Evolutionary conservation across 2,888 invertebrate genomes (phyloP).

Genomic region (Pycnomerus fuliginosus): DNA sequence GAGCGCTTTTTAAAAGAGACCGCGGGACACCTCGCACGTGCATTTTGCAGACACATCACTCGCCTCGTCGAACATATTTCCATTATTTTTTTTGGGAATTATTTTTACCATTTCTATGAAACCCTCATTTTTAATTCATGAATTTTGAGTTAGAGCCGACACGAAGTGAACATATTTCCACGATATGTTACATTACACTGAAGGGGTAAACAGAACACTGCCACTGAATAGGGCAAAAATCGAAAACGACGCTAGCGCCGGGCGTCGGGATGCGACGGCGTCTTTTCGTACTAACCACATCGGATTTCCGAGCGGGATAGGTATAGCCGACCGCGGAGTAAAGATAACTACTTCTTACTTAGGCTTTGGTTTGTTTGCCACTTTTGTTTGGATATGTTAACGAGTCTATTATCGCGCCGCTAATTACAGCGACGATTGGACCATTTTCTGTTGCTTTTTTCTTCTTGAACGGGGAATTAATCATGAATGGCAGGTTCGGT

Average conservation of each 20-base stretch:
- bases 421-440: too few species aligned
- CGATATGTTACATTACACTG: conserved; percentile 33
- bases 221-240: conserved; percentile 36
- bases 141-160: conserved; percentile 9
- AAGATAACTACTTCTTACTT: too few species aligned
- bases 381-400: too few species aligned
- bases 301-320: conserved; percentile 8
- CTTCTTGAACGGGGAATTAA: too few species aligned
- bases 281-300: conserved; percentile 12
- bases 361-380: too few species aligned
- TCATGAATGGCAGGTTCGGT: too few species aligned
- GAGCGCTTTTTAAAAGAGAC: neutral
- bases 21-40: conserved; percentile 5
- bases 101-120: too few species aligned
- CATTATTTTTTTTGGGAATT: conserved; percentile 8
- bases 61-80: conserved; percentile 9
- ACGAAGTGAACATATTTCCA: conserved; percentile 16
- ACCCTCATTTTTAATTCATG: too few species aligned
- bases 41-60: conserved; percentile 10
- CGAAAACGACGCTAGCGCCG: conserved; percentile 44
- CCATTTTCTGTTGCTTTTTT: too few species aligned
- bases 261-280: conserved; percentile 29
- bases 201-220: conserved; percentile 32
- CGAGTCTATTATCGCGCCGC: too few species aligned
- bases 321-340: too few species aligned